These are phyloP conservation scores for Discoglossus pictus DNA, from an alignment of 2,797 vertebrate genomes.

Conservation along the genomic window DNA sequence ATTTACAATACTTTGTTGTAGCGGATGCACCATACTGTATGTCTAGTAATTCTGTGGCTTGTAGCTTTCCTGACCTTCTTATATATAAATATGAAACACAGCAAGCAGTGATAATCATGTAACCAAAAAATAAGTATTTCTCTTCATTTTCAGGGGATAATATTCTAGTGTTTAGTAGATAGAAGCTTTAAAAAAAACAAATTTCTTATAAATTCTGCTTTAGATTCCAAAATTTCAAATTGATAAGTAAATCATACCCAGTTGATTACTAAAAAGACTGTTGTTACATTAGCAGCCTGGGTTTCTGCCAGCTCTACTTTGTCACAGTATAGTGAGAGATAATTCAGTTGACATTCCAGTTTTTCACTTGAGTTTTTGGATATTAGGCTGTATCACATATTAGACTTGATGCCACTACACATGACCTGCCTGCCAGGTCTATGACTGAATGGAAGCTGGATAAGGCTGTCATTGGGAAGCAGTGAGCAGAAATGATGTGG, in stretches of 20 bases:
- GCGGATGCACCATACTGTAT: no score
- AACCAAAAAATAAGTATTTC: no score
- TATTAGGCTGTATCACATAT: conserved; percentile 60
- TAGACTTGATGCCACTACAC: conserved; percentile 53
- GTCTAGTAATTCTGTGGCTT: no score
- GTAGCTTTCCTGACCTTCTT: no score
- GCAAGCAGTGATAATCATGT: no score
- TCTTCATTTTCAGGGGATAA: no score
- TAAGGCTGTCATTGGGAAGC: conserved; percentile 22
- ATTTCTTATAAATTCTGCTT: conserved; percentile 1
- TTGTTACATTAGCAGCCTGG: conserved; percentile 48
- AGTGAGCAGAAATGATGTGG: conserved; percentile 32
- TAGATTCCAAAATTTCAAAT: neutral
- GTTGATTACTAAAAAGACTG: conserved; percentile 19
- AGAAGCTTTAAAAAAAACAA: no score
- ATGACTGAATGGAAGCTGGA: conserved; percentile 18
- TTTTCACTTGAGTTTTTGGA: conserved; percentile 57
- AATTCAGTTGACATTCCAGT: conserved; percentile 63
- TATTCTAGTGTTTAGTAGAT: no score
- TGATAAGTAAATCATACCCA: conserved; percentile 4
- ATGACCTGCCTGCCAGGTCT: conserved; percentile 56
- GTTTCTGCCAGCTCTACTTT: conserved; percentile 56
- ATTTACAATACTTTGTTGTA: no score
- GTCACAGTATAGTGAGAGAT: conserved; percentile 53
- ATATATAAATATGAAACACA: no score